Evolutionary conservation across 2,888 invertebrate species (phyloP), one percentile per base, ranked within the genome.

Genomic region (Candidula unifasciata): DNA sequence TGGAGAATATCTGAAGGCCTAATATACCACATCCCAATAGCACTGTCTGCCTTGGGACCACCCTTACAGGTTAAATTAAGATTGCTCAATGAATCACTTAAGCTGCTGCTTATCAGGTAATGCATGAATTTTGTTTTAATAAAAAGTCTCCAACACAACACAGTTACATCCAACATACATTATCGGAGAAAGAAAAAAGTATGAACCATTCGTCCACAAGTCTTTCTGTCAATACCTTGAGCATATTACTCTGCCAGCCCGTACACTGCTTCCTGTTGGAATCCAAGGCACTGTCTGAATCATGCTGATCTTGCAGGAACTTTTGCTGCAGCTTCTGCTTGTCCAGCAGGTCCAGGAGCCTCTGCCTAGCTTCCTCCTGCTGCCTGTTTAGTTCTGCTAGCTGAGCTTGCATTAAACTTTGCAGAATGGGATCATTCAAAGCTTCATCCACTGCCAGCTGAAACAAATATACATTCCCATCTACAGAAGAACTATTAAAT

Each of bases 371-470:
- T 73, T 92, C 91, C 37, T 89, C 91, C 79, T 92, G 92, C 79
- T 92, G 92, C 73, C 89, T 88, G 85, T 91, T 91, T 13, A 92
- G 86, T 52, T 90, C 91, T 13, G 91, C 91, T 82, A 92, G 91
- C 86, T 92, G 92, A 30, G 87, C 83, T 30, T 90, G 88, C 83
- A 92, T 89, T 68, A 81, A 69, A 80, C 24, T 71, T 57, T 84
- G 84, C 76, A 84, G 44, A 24, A 60, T 76, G 21, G 84, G 84
- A 33, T 84, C 68, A 27, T 84, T 80, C 54, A 84, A 21, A 10
- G 80, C 68, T 24, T 84, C 84, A 27, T 84, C 80, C 16, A 84
- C 76, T 16, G 76, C 76, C 57, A 76, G n/a, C 84, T 84, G 64
- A 69, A 78, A 60, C 37, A 35, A 18, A 13, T 44, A 44, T 44